Base-by-base conservation (phyloP, 2,797 vertebrate species). In the Gadopsis marmoratus region DNA sequence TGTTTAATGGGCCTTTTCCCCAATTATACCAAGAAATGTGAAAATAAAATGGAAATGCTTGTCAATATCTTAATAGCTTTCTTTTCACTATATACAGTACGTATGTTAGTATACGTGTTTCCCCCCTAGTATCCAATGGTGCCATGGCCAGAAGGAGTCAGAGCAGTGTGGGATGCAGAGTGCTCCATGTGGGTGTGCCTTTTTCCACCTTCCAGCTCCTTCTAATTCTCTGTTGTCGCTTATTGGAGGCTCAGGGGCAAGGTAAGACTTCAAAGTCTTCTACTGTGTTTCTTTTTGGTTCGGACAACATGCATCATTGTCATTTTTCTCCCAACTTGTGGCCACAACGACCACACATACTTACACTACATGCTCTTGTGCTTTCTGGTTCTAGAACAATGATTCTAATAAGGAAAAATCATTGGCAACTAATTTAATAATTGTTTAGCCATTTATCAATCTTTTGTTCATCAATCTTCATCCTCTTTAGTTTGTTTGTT, bases 241-340 rank as follows among this genome's bases (percentile, higher is more conserved):
- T 87, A 0, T 77, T 82, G 17, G 56, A 89, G 19, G 85, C 76
- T 51, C 91, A 94, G 54, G 89, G 88, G 78, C 94, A 95, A 93
- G 94, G 95, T 95, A 94, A 78, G 85, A 86, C 16, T n/a, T 2
- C 2, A 10, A 21, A 31, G 1, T 85, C 67, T 76, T 67, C 59
- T 37, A 2, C 7, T 66, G 5, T 56, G 10, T 66, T 43, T 78
- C 17, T 37, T 50, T 31, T 75, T 47, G 6, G 31, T 26, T 39
- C 12, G 5, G 31, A 51, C 14, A 39, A 33, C 10, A 10, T 63
- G 5, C 62, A 31, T 51, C 26, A 4, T 21, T 47, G 10, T 17
- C 10, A 26, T 62, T 13, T 17, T 56, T 29, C 12, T 3, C 33
- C 41, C 9, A 64, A 35, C 19, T 37, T 33, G 26, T 19, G 35